phyloP scores from a whole-genome alignment of 2,888 invertebrate genomes.

The Galerucella calmariensis region DNA sequence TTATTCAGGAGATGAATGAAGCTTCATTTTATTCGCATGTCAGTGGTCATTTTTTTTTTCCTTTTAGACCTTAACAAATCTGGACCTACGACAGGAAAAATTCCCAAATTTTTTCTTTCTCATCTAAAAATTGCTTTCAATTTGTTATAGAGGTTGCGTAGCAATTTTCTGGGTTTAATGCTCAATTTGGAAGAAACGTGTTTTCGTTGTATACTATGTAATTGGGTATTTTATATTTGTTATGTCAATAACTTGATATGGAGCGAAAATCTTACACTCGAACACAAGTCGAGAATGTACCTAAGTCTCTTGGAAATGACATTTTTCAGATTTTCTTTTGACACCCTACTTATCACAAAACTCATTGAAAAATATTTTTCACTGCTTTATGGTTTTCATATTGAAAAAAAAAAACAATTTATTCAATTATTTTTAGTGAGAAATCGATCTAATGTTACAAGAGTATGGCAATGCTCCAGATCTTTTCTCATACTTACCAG shows the following conservation, averaged over 20 bases:
- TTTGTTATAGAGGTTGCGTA: conserved; percentile 23
- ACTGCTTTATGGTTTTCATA: too few species aligned
- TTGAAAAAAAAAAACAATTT: too few species aligned
- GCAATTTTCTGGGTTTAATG: conserved; percentile 30
- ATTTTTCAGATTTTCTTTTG: background rate
- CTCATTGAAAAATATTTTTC: too few species aligned
- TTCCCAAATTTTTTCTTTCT: conserved; percentile 24
- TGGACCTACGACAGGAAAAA: conserved; percentile 9
- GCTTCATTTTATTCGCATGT: background rate
- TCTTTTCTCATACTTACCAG: too few species aligned
- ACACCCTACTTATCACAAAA: background rate
- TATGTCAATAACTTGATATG: background rate
- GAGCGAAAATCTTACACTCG: background rate
- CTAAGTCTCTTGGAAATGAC: background rate
- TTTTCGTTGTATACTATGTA: conserved; percentile 15
- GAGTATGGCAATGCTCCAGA: too few species aligned
- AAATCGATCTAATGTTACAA: too few species aligned
- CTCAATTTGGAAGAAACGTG: conserved; percentile 32
- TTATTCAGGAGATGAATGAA: too few species aligned
- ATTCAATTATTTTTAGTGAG: too few species aligned
- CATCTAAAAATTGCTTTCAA: conserved; percentile 25
- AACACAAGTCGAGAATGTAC: background rate
- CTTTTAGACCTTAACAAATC: background rate
- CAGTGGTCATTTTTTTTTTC: background rate
- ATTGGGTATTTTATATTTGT: background rate